Base-by-base conservation (phyloP, 2,888 invertebrate genomes). In the Drosophila mettleri region DNA sequence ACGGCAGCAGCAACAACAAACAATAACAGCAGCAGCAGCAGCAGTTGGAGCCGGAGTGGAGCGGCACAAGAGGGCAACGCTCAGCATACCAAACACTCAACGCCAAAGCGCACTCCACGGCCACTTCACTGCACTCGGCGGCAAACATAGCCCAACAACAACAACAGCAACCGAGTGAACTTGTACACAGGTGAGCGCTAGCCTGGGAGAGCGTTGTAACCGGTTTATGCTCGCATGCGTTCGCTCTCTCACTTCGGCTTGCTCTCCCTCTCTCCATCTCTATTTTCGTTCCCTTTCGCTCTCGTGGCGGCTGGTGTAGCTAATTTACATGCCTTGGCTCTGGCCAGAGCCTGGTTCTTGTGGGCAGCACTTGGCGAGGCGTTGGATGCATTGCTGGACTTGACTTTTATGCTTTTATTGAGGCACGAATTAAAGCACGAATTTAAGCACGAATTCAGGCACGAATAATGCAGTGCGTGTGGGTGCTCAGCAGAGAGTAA, bases 31-130 rank as follows among this genome's bases (percentile, higher is more conserved):
- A 60, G 33, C 64, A 58, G 54, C 52, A 60, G 33, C 27, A 53
- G 45, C n/a, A 31, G 33, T 22, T 43, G 3, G 12, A 39, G 29
- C 33, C 38, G 3, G 5, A 3, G 20, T 33, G 33, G 1, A 16
- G 41, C 22, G 12, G 18, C 41, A 38, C 16, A 27, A 22, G 16
- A 46, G 39, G 45, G 54, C 31, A 53, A 49, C 38, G 55, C 62
- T 59, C 79, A 75, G 78, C 88, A 84, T 84, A 84, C 83, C 83
- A 88, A 88, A 86, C 83, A 83, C 88, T 84, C 83, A 86, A 84
- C 86, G 85, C 81, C 88, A 76, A 82, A 80, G 79, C 83, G 88
- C 88, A 84, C 88, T 86, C 74, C 69, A 80, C 74, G 49, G 67
- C 76, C 83, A 79, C 83, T 82, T 77, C 78, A 75, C 57, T 77